Conservation (phyloP, 1,140 invertebrate species). For the Prorops nasuta region DNA sequence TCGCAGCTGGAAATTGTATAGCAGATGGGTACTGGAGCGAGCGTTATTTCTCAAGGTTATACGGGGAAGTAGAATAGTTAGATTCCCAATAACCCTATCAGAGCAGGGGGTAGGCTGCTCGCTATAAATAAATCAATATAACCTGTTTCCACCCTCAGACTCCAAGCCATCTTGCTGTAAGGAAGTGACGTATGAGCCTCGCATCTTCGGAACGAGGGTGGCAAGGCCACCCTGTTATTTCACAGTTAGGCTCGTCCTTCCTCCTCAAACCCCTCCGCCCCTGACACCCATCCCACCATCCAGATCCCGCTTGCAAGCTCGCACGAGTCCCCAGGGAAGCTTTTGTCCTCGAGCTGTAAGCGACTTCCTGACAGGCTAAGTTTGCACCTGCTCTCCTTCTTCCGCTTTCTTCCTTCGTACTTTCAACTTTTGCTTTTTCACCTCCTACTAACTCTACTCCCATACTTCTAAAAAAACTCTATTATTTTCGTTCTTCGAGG, state of each 20-base stretch:
- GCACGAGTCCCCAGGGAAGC: constrained; percentile 52
- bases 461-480: no score
- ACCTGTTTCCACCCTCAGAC: constrained; percentile 31
- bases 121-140: constrained; percentile 57
- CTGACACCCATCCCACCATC: constrained; percentile 19
- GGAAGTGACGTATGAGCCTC: constrained; percentile 50
- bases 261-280: constrained; percentile 30
- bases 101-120: constrained; percentile 27
- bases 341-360: constrained; percentile 57
- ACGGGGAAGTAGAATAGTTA: no score
- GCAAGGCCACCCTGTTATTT: constrained; percentile 51
- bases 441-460: no score
- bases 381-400: constrained; percentile 55
- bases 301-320: constrained; percentile 32
- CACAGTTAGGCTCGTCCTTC: constrained; percentile 50
- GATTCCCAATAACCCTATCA: constrained; percentile 49
- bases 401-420: constrained; percentile 4
- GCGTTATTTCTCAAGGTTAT: no score
- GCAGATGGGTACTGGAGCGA: no score
- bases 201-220: constrained; percentile 36
- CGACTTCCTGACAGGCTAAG: constrained; percentile 57
- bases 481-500: no score
- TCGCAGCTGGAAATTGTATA: no score
- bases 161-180: constrained; percentile 26
- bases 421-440: neutral